These are phyloP conservation scores for silkworm (Bombyx mori) DNA, from an alignment of 1,140 invertebrate species.

Conservation along the genomic window DNA sequence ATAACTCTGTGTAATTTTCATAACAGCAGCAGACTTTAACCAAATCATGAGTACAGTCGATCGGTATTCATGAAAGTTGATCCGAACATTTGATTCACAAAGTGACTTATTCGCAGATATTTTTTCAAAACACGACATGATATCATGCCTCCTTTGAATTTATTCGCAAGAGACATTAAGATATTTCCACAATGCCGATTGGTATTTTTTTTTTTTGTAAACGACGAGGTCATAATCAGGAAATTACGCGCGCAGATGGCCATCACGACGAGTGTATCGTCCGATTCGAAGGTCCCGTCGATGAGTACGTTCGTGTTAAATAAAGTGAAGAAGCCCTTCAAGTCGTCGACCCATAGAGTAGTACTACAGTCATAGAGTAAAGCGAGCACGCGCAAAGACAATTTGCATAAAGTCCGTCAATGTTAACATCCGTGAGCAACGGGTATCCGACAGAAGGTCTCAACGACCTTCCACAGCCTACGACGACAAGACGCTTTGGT, in stretches of 20 bases:
- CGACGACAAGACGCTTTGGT: conserved; percentile 44
- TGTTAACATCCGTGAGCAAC: conserved; percentile 39
- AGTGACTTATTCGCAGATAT: conserved; percentile 12
- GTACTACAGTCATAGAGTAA: conserved; percentile 10
- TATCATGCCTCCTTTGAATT: conserved; percentile 12
- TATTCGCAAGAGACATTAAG: conserved; percentile 12
- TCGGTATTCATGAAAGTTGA: conserved; percentile 3
- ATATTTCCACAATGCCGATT: conserved; percentile 4
- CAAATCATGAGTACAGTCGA: conserved; percentile 2
- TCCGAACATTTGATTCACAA: conserved; percentile 6
- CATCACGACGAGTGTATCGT: conserved; percentile 21
- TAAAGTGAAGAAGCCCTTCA: conserved; percentile 5
- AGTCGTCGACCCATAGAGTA: conserved; percentile 4
- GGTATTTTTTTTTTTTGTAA: conserved; percentile 7
- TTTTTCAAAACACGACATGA: conserved; percentile 9
- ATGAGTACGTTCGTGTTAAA: conserved; percentile 8
- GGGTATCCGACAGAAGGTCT: conserved; percentile 41
- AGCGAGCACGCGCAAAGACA: conserved; percentile 24
- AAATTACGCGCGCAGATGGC: conserved; percentile 23
- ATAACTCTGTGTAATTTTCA: conserved; percentile 5
- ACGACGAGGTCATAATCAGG: conserved; percentile 17
- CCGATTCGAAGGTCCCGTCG: conserved; percentile 23
- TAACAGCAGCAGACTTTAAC: background rate
- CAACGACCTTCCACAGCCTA: conserved; percentile 34
- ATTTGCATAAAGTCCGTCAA: conserved; percentile 59